A percentile compares a stretch with the other conserved stretches of the same genome.
These are phyloP conservation scores for Uria aalge DNA, from an alignment of 2,113 vertebrate species.

Conservation along the genomic window DNA sequence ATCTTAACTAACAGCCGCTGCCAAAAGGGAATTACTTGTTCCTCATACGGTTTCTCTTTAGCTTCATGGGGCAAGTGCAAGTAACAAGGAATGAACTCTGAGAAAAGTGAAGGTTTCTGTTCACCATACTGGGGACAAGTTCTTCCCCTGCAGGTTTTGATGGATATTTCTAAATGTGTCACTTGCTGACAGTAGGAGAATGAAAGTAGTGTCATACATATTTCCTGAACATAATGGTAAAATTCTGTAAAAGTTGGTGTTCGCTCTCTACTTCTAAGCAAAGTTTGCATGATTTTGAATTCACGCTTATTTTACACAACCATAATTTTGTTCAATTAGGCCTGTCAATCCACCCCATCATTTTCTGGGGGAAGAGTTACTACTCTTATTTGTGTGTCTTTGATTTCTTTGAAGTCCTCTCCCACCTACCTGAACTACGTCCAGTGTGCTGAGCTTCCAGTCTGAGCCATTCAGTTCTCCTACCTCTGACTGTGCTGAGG, in stretches of 20 bases:
- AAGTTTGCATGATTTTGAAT: not conserved
- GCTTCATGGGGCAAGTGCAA: not conserved
- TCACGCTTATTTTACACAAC: not conserved
- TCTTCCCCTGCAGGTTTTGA: not conserved
- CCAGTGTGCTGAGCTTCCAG: not conserved
- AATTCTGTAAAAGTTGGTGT: not conserved
- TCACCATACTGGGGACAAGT: not conserved
- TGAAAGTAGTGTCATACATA: not conserved
- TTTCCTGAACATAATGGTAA: not conserved
- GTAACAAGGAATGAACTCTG: not conserved
- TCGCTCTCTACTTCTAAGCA: not conserved
- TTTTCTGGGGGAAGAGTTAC: not conserved
- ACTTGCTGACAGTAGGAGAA: not conserved
- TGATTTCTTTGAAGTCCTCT: not conserved
- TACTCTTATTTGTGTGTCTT: not conserved
- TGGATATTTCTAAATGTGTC: not conserved
- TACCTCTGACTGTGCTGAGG: not conserved
- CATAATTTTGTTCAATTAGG: not conserved
- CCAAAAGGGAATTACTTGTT: not conserved
- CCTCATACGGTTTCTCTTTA: not conserved
- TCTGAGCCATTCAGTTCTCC: not conserved
- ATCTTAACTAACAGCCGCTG: not conserved
- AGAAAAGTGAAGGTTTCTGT: not conserved
- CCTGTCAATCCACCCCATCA: not conserved
- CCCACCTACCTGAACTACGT: not conserved